phyloP scores from a whole-genome alignment of 1,140 invertebrate genomes.

The Ceratosolen solmsi region DNA sequence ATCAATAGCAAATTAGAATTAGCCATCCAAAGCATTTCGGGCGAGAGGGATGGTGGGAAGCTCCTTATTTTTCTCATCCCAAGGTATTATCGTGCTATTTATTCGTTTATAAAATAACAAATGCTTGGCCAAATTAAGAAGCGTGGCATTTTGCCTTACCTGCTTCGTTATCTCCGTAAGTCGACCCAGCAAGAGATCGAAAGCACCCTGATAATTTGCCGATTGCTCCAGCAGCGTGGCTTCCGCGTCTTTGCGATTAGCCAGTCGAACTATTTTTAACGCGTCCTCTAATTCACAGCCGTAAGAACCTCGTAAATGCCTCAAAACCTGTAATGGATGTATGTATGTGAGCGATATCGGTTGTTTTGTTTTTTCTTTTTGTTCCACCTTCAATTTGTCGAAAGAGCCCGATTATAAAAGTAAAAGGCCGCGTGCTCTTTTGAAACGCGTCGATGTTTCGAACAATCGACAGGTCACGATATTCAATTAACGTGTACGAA shows the following conservation, averaged over 20 bases:
- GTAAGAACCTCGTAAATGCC: conserved; percentile 65
- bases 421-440: too few relatives aligned
- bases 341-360: too few relatives aligned
- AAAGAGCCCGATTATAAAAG: too few relatives aligned
- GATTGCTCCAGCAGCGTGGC: conserved; percentile 70
- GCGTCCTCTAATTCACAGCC: conserved; percentile 68
- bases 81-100: too few relatives aligned
- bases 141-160: conserved; percentile 54
- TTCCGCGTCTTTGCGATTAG: conserved; percentile 66
- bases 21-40: too few relatives aligned
- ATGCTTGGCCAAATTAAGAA: neutral
- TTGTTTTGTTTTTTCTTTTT: too few relatives aligned
- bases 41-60: neutral
- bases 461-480: too few relatives aligned
- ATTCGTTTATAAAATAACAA: too few relatives aligned
- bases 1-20: neutral
- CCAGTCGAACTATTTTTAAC: conserved; percentile 64
- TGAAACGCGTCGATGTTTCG: too few relatives aligned
- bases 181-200: conserved; percentile 64
- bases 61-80: neutral
- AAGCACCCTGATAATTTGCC: conserved; percentile 70
- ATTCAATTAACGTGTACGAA: too few relatives aligned
- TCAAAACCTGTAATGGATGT: conserved; percentile 58
- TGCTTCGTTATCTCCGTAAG: conserved; percentile 61
- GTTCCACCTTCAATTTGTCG: too few relatives aligned